Evolutionary conservation across 2,113 vertebrate genomes (phyloP).

Genomic region (Pimephales promelas): DNA sequence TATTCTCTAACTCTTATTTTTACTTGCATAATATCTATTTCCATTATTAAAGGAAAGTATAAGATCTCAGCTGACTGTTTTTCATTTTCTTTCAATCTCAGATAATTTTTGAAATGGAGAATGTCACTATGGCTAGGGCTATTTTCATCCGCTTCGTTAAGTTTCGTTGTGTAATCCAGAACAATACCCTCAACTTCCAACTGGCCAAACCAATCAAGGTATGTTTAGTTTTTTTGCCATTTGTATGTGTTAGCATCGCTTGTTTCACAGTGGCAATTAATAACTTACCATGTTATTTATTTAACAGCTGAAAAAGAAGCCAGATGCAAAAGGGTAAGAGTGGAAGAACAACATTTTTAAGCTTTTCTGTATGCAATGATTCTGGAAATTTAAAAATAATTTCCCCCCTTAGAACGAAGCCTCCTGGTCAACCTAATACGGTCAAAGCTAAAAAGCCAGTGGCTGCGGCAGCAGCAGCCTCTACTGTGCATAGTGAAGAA

Average conservation of each 20-base stretch:
- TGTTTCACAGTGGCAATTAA: neutral
- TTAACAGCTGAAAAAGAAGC: conserved; percentile 60
- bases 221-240: conserved; percentile 7
- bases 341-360: neutral
- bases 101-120: conserved; percentile 65
- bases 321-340: conserved; percentile 56
- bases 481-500: neutral
- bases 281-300: neutral
- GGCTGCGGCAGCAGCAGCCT: neutral
- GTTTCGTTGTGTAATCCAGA: conserved; percentile 60
- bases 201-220: conserved; percentile 51
- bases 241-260: neutral
- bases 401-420: conserved; percentile 43
- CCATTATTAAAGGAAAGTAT: neutral
- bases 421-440: conserved; percentile 5
- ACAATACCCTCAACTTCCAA: conserved; percentile 53
- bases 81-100: conserved; percentile 22
- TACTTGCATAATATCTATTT: neutral
- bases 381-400: neutral
- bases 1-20: neutral
- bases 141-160: conserved; percentile 54
- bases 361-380: neutral
- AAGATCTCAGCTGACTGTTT: neutral
- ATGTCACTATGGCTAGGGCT: conserved; percentile 36
- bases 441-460: neutral